Evolutionary conservation across 2,888 invertebrate genomes (phyloP).

Genomic region (Podotricha telesiphe): DNA sequence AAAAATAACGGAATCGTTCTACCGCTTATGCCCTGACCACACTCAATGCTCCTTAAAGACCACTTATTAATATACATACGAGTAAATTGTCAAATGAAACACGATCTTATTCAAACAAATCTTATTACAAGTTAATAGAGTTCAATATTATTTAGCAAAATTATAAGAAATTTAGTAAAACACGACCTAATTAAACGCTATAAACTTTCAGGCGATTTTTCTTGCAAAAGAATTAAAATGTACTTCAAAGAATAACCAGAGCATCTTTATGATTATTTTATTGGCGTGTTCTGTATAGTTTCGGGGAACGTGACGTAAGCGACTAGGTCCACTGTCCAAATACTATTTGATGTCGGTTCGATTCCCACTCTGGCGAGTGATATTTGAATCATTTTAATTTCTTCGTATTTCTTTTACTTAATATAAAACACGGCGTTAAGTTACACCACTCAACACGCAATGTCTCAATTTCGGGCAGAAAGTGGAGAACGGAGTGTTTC

Average conservation of each 20-base stretch:
- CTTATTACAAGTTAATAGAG: slow-evolving; percentile 1
- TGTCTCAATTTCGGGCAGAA: too few relatives aligned
- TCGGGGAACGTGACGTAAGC: background rate
- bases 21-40: slow-evolving; percentile 25
- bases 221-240: slow-evolving; percentile 43
- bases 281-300: slow-evolving; percentile 13
- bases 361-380: too few relatives aligned
- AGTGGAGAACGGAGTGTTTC: too few relatives aligned
- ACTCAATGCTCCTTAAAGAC: slow-evolving; percentile 25
- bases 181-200: slow-evolving; percentile 56
- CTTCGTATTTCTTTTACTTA: too few relatives aligned
- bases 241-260: slow-evolving; percentile 40
- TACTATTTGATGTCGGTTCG: too few relatives aligned
- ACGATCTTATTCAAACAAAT: background rate
- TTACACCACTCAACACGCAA: too few relatives aligned
- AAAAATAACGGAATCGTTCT: background rate
- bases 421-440: too few relatives aligned
- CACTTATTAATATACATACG: slow-evolving; percentile 21
- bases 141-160: background rate
- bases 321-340: background rate
- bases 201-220: slow-evolving; percentile 53
- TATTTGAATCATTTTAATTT: too few relatives aligned
- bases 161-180: background rate
- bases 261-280: slow-evolving; percentile 36
- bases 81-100: slow-evolving; percentile 14